Conservation (phyloP, 2,113 vertebrate species). For the Rhipidura dahli region DNA sequence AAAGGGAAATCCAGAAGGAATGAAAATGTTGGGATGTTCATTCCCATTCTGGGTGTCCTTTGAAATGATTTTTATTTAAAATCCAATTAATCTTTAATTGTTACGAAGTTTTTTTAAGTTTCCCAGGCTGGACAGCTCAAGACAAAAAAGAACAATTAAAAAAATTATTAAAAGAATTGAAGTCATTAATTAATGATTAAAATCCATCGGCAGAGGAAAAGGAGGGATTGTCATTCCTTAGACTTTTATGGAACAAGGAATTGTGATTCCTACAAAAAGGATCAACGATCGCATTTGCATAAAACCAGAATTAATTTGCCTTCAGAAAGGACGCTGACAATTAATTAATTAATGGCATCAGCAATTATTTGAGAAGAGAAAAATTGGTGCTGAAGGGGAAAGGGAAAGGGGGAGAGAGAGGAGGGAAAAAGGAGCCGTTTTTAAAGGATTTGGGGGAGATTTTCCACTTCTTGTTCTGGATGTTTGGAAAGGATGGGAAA, state of each 20-base stretch:
- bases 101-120: background rate
- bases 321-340: background rate
- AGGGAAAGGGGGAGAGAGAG: background rate
- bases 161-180: background rate
- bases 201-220: background rate
- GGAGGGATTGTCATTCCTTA: background rate
- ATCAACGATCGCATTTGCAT: background rate
- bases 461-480: background rate
- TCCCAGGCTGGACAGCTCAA: background rate
- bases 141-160: background rate
- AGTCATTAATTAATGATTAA: background rate
- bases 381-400: background rate
- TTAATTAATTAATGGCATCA: background rate
- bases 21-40: background rate
- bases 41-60: background rate
- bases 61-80: background rate
- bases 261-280: background rate
- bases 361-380: background rate
- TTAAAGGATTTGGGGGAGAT: background rate
- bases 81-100: background rate
- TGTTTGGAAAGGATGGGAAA: background rate
- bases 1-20: background rate
- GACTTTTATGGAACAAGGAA: fast-evolving
- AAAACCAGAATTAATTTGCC: background rate
- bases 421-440: fast-evolving